Conservation (phyloP, 2,113 vertebrate genomes). For the Apteryx mantelli region DNA sequence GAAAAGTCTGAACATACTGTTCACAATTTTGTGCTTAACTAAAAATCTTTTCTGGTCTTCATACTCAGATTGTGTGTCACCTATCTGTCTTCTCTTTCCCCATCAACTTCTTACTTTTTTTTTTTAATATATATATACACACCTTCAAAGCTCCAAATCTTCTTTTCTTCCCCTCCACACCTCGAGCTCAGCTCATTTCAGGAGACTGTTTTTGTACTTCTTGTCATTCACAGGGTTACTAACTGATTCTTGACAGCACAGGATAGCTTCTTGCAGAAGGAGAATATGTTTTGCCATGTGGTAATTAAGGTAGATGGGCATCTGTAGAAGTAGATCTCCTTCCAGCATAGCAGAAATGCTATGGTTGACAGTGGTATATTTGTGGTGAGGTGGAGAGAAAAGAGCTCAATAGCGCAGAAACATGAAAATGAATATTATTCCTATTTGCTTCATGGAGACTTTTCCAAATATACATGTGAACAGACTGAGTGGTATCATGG, state of each 20-base stretch:
- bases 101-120: neutral
- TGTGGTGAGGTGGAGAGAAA: neutral
- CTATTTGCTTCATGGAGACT: neutral
- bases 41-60: neutral
- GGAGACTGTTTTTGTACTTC: neutral
- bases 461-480: neutral
- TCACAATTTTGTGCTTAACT: neutral
- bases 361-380: neutral
- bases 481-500: neutral
- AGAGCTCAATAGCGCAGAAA: neutral
- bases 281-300: neutral
- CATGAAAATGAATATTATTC: neutral
- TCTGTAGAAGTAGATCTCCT: neutral
- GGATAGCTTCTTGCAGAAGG: neutral
- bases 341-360: neutral
- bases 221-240: fast-evolving
- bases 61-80: neutral
- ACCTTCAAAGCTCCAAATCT: neutral
- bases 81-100: neutral
- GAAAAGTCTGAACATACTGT: neutral
- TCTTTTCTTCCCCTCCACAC: neutral
- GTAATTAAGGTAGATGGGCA: neutral
- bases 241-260: neutral
- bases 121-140: neutral
- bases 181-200: neutral